Conservation (phyloP, 2,113 vertebrate species). For the Dipodomys stephensi region DNA sequence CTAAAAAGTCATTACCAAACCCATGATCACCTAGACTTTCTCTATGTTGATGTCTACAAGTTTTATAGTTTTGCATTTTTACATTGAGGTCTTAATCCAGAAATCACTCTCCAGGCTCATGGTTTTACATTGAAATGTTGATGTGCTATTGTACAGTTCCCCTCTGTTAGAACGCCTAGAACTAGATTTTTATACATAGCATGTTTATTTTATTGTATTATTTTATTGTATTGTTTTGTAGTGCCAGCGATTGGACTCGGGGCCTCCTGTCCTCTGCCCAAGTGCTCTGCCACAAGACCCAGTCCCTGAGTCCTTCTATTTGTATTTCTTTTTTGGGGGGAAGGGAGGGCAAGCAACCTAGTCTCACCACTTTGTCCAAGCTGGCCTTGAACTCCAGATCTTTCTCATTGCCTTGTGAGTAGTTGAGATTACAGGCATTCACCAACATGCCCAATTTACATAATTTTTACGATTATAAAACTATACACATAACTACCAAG, state of each 20-base stretch:
- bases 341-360: no score
- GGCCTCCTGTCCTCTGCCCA: no score
- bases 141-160: not conserved
- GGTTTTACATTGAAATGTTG: not conserved
- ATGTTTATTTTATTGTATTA: not conserved
- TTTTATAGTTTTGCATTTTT: not conserved
- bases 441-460: no score
- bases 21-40: not conserved
- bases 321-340: no score
- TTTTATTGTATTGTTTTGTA: no score
- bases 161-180: not conserved
- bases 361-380: no score
- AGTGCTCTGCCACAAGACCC: no score
- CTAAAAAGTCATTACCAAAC: slow-evolving; percentile 1
- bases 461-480: not conserved
- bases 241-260: no score
- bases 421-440: no score
- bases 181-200: not conserved
- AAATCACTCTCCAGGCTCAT: not conserved
- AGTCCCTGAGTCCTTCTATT: no score
- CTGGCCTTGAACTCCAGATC: no score
- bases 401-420: no score
- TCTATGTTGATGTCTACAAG: not conserved
- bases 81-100: not conserved
- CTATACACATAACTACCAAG: not conserved